These are phyloP conservation scores for Mormyrus proboscirostris DNA, from an alignment of 2,797 vertebrate species.

Conservation along the genomic window DNA sequence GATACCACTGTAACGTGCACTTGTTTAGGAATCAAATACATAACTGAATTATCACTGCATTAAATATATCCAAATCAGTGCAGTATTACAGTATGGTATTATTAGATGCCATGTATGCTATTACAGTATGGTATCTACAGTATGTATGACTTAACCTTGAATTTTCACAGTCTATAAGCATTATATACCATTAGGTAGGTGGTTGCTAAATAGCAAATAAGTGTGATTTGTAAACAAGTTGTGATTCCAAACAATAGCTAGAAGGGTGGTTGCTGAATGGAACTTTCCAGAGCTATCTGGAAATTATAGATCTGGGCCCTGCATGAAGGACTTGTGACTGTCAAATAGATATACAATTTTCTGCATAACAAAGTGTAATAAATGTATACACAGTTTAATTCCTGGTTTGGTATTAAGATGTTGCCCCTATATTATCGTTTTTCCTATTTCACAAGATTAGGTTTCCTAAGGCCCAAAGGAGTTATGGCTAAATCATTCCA, in stretches of 20 bases:
- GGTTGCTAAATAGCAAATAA: neutral
- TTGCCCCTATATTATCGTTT: neutral
- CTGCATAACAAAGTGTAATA: neutral
- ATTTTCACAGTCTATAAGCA: neutral
- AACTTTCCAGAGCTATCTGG: conserved; percentile 14
- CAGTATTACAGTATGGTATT: neutral
- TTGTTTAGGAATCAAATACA: neutral
- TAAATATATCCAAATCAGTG: neutral
- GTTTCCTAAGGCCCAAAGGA: conserved; percentile 36
- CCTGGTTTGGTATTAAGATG: neutral
- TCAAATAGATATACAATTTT: conserved; percentile 20
- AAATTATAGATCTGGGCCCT: conserved; percentile 15
- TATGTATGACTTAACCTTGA: neutral
- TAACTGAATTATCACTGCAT: conserved; percentile 32
- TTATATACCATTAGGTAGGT: neutral
- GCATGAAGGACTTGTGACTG: conserved; percentile 10
- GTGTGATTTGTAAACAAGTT: conserved; percentile 25
- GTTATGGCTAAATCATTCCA: conserved; percentile 41
- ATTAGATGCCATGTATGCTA: neutral
- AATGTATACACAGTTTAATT: neutral
- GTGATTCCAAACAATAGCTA: conserved; percentile 18
- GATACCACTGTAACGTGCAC: conserved; percentile 42
- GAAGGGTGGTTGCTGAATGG: conserved; percentile 21
- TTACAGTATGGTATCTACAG: neutral
- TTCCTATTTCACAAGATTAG: conserved; percentile 18